Evolutionary conservation across 2,113 vertebrate genomes (phyloP).

Genomic region (Nesogale talazaci): DNA sequence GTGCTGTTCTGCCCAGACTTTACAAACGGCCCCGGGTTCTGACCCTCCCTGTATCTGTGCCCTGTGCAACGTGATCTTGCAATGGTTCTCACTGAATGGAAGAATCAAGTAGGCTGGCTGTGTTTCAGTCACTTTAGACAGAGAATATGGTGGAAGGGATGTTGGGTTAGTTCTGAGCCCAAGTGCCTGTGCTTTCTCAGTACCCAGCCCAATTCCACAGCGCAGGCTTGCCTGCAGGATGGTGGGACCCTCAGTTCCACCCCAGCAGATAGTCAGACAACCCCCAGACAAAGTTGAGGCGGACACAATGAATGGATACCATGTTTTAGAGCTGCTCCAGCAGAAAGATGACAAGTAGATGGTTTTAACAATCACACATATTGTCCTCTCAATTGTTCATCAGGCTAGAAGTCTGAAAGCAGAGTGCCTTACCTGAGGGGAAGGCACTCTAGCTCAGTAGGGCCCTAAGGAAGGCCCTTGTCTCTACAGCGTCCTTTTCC

Average conservation of each 20-base stretch:
- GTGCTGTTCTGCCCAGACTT: neutral
- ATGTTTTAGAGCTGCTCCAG: too few relatives aligned
- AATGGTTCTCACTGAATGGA: neutral
- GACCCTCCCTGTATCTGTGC: neutral
- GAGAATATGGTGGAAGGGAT: neutral
- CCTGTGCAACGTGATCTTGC: neutral
- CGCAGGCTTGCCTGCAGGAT: neutral
- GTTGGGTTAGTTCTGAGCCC: neutral
- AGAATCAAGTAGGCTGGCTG: neutral
- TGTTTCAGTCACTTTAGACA: neutral
- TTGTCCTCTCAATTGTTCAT: too few relatives aligned
- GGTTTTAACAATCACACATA: too few relatives aligned
- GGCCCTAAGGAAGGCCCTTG: neutral
- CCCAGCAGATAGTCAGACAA: neutral
- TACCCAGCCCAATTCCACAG: neutral
- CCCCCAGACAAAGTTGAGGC: neutral
- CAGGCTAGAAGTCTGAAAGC: too few relatives aligned
- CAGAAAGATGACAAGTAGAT: too few relatives aligned
- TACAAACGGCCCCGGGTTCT: neutral
- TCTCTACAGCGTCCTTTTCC: neutral
- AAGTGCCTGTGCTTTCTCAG: neutral
- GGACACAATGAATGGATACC: neutral
- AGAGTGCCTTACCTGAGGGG: too few relatives aligned
- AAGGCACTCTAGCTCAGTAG: too few relatives aligned
- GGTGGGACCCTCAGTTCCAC: neutral